A percentile compares a stretch with the other conserved stretches of the same genome.
Conservation (phyloP, 1,140 invertebrate species). For the Daktulosphaira vitifoliae region DNA sequence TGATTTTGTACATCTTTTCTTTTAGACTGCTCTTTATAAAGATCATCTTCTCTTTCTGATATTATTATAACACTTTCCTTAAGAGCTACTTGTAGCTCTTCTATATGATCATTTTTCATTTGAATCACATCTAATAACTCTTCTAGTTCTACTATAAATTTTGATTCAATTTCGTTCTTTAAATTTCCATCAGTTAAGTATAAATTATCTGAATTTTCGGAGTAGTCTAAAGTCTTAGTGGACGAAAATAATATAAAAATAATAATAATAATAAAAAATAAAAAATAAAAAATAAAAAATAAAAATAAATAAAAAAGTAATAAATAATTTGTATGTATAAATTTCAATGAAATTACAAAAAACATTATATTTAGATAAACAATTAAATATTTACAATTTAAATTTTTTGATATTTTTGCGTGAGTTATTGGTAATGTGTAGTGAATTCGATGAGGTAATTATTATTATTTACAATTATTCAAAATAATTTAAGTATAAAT, state of each 20-base stretch:
- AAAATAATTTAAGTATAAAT: too few relatives aligned
- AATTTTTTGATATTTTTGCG: too few relatives aligned
- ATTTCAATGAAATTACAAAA: too few relatives aligned
- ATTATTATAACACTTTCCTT: slow-evolving; percentile 57
- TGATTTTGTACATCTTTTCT: slow-evolving; percentile 53
- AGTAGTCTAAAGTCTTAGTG: slow-evolving; percentile 8
- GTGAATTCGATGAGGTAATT: too few relatives aligned
- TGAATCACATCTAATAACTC: slow-evolving; percentile 47
- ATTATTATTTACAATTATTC: too few relatives aligned
- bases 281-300: slow-evolving; percentile 1
- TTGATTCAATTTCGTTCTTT: slow-evolving; percentile 37
- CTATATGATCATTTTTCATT: slow-evolving; percentile 52
- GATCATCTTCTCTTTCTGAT: slow-evolving; percentile 53
- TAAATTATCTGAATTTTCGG: slow-evolving; percentile 25
- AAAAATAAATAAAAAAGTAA: too few relatives aligned
- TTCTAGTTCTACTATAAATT: slow-evolving; percentile 47
- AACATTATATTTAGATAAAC: too few relatives aligned
- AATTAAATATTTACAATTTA: too few relatives aligned
- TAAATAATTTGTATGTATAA: too few relatives aligned
- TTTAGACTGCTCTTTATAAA: slow-evolving; percentile 52
- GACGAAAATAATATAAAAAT: slow-evolving; percentile 21
- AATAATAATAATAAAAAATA: slow-evolving; percentile 22
- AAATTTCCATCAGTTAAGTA: slow-evolving; percentile 36
- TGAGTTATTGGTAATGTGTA: too few relatives aligned
- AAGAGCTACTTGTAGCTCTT: slow-evolving; percentile 71